A percentile compares a stretch with the other conserved stretches of the same genome.
phyloP scores from a whole-genome alignment of 2,888 invertebrate genomes.

The Xanthorhoe spadicearia region DNA sequence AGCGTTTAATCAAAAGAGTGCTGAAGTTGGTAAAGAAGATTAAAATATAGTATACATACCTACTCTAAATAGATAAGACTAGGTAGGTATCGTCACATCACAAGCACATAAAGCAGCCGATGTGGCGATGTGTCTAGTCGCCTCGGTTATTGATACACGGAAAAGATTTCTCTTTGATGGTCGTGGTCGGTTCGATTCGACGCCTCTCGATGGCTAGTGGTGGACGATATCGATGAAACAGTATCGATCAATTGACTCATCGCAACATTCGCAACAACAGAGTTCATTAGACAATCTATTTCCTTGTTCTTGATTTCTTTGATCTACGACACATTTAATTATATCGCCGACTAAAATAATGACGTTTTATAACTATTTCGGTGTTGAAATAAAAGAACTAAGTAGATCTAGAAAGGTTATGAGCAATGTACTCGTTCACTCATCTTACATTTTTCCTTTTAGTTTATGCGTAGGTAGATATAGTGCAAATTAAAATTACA shows the following conservation, averaged over 20 bases:
- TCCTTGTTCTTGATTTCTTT: not conserved
- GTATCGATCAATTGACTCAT: conserved; percentile 12
- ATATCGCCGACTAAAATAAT: too few species aligned
- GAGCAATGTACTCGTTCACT: too few species aligned
- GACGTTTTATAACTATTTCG: too few species aligned
- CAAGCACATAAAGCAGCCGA: conserved; percentile 60
- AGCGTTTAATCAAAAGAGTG: too few species aligned
- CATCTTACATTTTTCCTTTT: too few species aligned
- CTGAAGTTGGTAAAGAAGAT: not conserved
- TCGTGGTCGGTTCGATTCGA: conserved; percentile 80
- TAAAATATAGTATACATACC: not conserved
- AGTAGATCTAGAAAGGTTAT: too few species aligned
- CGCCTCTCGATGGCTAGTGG: conserved; percentile 60
- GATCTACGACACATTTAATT: too few species aligned
- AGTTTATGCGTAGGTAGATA: too few species aligned
- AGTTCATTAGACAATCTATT: not conserved
- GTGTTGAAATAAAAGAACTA: too few species aligned
- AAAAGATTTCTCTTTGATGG: conserved; percentile 86
- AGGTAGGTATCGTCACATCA: conserved; percentile 47
- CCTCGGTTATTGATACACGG: conserved; percentile 83
- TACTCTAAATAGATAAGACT: conserved; percentile 18
- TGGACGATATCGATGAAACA: not conserved
- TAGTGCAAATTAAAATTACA: too few species aligned
- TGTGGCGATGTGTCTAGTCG: conserved; percentile 69
- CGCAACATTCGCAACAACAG: not conserved